phyloP scores from a whole-genome alignment of 2,797 vertebrate species.

The Spea hammondii region DNA sequence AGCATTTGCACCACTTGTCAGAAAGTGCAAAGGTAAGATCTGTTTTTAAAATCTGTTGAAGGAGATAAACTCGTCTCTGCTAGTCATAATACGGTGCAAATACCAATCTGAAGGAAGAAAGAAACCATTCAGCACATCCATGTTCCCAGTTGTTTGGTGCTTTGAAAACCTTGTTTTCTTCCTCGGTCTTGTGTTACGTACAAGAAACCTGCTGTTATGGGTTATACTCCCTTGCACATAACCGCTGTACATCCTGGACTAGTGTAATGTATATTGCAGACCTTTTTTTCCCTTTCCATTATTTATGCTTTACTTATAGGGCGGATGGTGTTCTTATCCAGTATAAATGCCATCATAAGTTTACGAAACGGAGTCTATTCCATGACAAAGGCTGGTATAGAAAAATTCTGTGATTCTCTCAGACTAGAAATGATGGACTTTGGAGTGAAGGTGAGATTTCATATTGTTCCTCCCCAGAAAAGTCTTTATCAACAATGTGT shows the following conservation, averaged over 20 bases:
- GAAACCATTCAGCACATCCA: too few relatives aligned
- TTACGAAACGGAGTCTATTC: constrained; percentile 74
- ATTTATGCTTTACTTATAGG: constrained; percentile 60
- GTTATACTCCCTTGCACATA: too few relatives aligned
- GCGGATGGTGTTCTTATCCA: constrained; percentile 76
- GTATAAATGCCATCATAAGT: constrained; percentile 69
- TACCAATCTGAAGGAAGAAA: too few relatives aligned
- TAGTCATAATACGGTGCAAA: too few relatives aligned
- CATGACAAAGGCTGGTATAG: constrained; percentile 76
- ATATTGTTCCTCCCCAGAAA: background rate
- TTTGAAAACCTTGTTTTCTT: too few relatives aligned
- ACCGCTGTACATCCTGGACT: too few relatives aligned
- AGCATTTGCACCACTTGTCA: constrained; percentile 71
- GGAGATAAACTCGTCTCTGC: too few relatives aligned
- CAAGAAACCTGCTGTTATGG: too few relatives aligned
- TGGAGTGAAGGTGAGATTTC: constrained; percentile 69
- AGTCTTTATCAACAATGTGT: too few relatives aligned
- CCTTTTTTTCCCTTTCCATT: background rate
- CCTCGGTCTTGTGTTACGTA: too few relatives aligned
- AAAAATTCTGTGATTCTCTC: constrained; percentile 75
- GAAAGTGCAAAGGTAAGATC: constrained; percentile 71
- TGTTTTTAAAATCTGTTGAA: background rate
- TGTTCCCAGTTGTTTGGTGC: too few relatives aligned
- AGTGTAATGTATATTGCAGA: too few relatives aligned
- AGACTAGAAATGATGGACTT: constrained; percentile 78